phyloP scores from a whole-genome alignment of 2,797 vertebrate genomes.

The Pelodytes ibericus region DNA sequence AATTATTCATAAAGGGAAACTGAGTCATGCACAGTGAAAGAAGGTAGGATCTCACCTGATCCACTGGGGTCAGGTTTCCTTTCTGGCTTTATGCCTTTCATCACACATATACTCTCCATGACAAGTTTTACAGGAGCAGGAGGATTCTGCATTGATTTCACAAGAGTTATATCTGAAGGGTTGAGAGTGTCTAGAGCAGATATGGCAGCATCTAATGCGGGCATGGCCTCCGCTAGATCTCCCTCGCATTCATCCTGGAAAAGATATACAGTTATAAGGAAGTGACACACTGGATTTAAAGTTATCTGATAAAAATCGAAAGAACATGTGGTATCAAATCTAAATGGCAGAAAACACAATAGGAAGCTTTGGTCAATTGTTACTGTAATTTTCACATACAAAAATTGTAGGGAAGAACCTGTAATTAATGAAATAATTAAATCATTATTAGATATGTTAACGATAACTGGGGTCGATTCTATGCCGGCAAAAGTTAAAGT shows the following conservation, averaged over 20 bases:
- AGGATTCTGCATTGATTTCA: slow-evolving; percentile 94
- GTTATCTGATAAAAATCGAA: background rate
- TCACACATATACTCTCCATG: slow-evolving; percentile 94
- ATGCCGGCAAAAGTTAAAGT: no score
- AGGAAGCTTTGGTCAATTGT: no score
- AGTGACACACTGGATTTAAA: background rate
- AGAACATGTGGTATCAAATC: background rate
- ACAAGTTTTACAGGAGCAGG: slow-evolving; percentile 89
- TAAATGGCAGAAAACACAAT: no score
- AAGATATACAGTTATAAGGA: slow-evolving; percentile 12
- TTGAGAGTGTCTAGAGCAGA: slow-evolving; percentile 89
- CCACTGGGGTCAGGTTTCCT: slow-evolving; percentile 88
- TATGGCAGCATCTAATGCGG: slow-evolving; percentile 85
- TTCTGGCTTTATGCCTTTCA: slow-evolving; percentile 88
- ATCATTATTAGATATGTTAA: no score
- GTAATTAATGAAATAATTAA: no score
- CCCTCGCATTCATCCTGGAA: slow-evolving; percentile 89
- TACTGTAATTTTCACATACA: no score
- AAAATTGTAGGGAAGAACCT: no score
- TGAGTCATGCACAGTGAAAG: background rate
- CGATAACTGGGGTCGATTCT: no score
- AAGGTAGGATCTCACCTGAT: slow-evolving; percentile 73
- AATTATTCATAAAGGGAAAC: background rate
- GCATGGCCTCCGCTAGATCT: slow-evolving; percentile 90
- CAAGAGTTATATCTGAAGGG: slow-evolving; percentile 86